Evolutionary conservation across 2,888 invertebrate species (phyloP), one percentile per base, ranked within the genome.

Genomic region (Meganola albula): DNA sequence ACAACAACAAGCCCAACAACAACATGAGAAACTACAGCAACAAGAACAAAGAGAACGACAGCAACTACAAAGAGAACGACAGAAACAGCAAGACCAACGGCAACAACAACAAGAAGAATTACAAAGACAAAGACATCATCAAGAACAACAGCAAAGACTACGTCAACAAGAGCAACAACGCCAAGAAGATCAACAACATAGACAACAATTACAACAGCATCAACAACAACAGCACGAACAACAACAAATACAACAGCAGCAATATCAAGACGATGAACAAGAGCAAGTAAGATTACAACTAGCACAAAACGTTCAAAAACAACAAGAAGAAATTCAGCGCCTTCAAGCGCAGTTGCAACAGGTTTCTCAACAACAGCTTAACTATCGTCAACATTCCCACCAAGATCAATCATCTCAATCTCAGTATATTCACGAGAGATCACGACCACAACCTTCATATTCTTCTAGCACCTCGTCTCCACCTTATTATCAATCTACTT

Each of bases 271-370:
- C 34, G 55, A 68, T 6, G 79, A 82, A 50, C 78, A 76, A 53
- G 72, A 72, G 56, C 83, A 84, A 70, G 73, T 77, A 8, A 70
- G 78, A 44, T 58, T 67, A 34, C 82, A 82, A 44, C 56, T 83
- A 38, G 83, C 77, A 3, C 76, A 77, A 54, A 86, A 86, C 46
- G 86, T 85, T 3, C 74, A 83, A 57, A 87, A 87, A 34, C 85
- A 86, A 58, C 84, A 86, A 58, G 86, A 87, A 63, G 87, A 87
- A 69, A 84, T 85, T 36, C 78, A 86, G 58, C 64, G 79, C 10
- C 63, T 87, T n/a, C 83, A 86, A 63, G 51, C 68, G 14, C 84
- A 86, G 52, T 44, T 85, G 32, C 51, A 71, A 8, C 60, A 62
- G n/a, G 20, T 20, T 27, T 72, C 78, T 16, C 82, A 84, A 53